Evolutionary conservation across 1,140 invertebrate species (phyloP).

Genomic region (Drosophila pruinosa): DNA sequence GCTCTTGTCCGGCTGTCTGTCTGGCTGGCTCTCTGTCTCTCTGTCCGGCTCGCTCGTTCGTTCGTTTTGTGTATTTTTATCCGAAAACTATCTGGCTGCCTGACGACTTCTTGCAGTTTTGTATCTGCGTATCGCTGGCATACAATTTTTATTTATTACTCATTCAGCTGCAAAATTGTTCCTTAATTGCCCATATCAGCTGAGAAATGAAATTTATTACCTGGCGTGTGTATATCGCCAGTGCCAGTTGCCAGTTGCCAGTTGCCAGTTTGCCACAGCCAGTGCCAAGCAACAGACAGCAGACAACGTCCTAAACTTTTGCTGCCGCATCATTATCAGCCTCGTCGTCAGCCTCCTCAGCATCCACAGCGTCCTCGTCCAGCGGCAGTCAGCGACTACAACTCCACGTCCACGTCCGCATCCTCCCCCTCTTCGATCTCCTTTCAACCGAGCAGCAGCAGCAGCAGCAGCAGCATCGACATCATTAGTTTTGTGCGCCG

Average conservation of each 20-base stretch:
- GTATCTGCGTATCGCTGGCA: constrained; percentile 79
- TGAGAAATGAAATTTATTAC: constrained; percentile 83
- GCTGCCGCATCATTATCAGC: constrained; percentile 75
- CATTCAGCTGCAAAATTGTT: constrained; percentile 83
- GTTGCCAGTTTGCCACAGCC: constrained; percentile 8
- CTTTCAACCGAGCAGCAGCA: background rate
- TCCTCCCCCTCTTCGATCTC: background rate
- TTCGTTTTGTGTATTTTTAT: constrained; percentile 68
- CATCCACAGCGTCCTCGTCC: background rate
- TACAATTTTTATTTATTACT: constrained; percentile 82
- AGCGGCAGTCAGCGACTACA: background rate
- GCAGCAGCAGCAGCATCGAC: constrained; percentile 59
- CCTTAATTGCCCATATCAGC: constrained; percentile 82
- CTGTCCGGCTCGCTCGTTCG: constrained; percentile 11
- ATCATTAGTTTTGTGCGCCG: constrained; percentile 81
- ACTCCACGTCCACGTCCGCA: background rate
- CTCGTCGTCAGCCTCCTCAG: constrained; percentile 26
- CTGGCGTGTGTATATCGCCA: constrained; percentile 81
- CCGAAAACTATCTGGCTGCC: constrained; percentile 74
- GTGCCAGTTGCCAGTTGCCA: constrained; percentile 25
- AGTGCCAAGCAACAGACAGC: constrained; percentile 14
- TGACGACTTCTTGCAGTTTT: constrained; percentile 75
- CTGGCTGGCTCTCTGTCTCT: background rate
- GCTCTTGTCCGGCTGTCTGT: constrained; percentile 6
- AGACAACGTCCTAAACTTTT: constrained; percentile 57